Evolutionary conservation across 2,797 vertebrate genomes (phyloP).

Genomic region (Melanogrammus aeglefinus): DNA sequence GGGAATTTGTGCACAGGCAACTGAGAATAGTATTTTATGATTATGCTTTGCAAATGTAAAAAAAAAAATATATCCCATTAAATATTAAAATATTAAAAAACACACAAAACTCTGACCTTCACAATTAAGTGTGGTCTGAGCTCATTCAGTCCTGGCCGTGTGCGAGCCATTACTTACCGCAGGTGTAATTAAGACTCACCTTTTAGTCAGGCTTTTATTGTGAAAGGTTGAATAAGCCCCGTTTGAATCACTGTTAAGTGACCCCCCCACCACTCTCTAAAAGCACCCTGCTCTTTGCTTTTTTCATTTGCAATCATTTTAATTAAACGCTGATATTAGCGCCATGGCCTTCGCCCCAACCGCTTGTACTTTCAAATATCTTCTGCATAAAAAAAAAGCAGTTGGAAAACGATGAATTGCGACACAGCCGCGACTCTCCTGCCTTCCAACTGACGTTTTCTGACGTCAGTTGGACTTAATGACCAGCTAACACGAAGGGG

Average conservation of each 20-base stretch:
- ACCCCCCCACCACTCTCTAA: slow-evolving; percentile 9
- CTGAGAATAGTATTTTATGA: slow-evolving; percentile 44
- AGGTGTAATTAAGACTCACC: slow-evolving; percentile 57
- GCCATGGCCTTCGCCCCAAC: slow-evolving; percentile 34
- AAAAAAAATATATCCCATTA: slow-evolving; percentile 19
- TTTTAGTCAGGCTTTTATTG: slow-evolving; percentile 48
- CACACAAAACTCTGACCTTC: slow-evolving; percentile 29
- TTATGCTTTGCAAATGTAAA: slow-evolving; percentile 30
- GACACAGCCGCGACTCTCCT: background rate
- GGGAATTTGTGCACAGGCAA: slow-evolving; percentile 31
- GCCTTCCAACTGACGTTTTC: background rate
- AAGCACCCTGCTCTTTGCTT: slow-evolving; percentile 38
- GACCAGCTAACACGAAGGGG: slow-evolving; percentile 20
- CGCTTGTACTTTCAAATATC: slow-evolving; percentile 23
- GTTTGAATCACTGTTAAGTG: slow-evolving; percentile 40
- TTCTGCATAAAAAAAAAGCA: slow-evolving; percentile 17
- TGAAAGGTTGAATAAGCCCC: slow-evolving; percentile 35
- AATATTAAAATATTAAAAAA: background rate
- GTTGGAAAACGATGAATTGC: slow-evolving; percentile 3
- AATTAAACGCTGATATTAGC: slow-evolving; percentile 45
- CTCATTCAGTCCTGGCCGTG: slow-evolving; percentile 50
- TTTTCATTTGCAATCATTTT: slow-evolving; percentile 45
- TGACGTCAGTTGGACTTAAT: background rate
- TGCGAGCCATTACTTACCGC: slow-evolving; percentile 35
- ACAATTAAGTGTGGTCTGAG: slow-evolving; percentile 51